Evolutionary conservation across 2,888 invertebrate species (phyloP).

Genomic region (Cantharis rufa): DNA sequence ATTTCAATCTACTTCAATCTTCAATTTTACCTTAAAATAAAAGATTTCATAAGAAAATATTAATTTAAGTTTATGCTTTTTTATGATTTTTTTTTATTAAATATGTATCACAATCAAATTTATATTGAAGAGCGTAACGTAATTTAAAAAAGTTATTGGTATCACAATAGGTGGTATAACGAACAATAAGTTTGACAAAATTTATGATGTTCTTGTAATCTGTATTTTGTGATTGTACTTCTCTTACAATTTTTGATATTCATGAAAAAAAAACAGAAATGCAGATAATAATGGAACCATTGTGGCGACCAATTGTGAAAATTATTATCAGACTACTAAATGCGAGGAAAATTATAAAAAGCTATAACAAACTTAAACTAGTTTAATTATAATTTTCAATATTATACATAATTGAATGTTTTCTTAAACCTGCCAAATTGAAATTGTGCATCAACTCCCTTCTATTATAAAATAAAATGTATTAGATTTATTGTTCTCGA

Average conservation of each 20-base stretch:
- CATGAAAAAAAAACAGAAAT: neutral
- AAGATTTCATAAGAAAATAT: conserved; percentile 26
- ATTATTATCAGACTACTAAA: neutral
- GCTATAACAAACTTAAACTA: neutral
- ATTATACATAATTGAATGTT: conserved; percentile 3
- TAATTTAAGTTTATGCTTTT: conserved; percentile 26
- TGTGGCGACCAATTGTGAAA: too few relatives aligned
- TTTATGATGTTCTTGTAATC: neutral
- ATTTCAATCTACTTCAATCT: conserved; percentile 31
- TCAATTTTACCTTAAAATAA: conserved; percentile 31
- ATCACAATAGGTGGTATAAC: neutral
- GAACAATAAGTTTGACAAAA: neutral
- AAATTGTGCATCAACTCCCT: conserved; percentile 14
- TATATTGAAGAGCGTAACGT: neutral
- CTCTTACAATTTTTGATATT: neutral
- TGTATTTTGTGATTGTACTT: neutral
- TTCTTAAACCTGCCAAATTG: conserved; percentile 15
- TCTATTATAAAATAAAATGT: conserved; percentile 38
- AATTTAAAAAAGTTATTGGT: neutral
- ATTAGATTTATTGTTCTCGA: conserved; percentile 43
- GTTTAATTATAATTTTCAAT: neutral
- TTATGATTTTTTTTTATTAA: neutral
- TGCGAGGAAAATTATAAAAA: neutral
- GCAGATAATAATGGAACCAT: too few relatives aligned
- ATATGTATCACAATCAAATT: neutral